A percentile compares a stretch with the other conserved stretches of the same genome.
These are phyloP conservation scores for Malurus melanocephalus DNA, from an alignment of 2,113 vertebrate species.

Conservation along the genomic window DNA sequence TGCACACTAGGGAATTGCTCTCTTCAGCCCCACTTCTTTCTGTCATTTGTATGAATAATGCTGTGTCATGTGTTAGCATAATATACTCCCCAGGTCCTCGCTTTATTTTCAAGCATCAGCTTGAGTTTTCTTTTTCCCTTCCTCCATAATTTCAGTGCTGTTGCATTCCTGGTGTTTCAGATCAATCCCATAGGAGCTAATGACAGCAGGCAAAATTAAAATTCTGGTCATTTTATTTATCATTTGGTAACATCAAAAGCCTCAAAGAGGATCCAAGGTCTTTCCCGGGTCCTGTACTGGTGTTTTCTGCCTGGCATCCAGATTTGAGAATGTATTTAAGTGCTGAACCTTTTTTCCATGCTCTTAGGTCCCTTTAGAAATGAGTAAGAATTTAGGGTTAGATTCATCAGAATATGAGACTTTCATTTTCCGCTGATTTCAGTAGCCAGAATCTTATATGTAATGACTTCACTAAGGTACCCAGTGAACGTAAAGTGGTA, in stretches of 20 bases:
- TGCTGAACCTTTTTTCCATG: not conserved
- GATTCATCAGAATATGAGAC: not conserved
- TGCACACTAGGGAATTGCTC: conserved; percentile 24
- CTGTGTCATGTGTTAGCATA: not conserved
- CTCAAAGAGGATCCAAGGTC: not conserved
- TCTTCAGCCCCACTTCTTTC: conserved; percentile 21
- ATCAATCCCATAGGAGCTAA: not conserved
- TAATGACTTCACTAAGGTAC: not conserved
- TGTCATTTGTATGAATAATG: conserved; percentile 25
- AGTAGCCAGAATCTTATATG: not conserved
- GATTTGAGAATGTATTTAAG: not conserved
- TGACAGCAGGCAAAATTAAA: not conserved
- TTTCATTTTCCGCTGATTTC: not conserved
- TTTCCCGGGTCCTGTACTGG: not conserved
- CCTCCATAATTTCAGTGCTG: not conserved
- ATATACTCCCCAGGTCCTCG: not conserved
- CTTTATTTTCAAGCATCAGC: not conserved
- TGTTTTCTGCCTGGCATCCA: not conserved
- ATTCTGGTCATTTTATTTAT: not conserved
- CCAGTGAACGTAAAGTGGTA: not conserved
- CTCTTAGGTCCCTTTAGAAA: not conserved
- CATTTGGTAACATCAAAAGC: not conserved
- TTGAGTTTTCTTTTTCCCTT: not conserved
- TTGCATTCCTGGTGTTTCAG: not conserved
- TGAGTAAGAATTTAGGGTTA: not conserved